Evolutionary conservation across 1,140 invertebrate species (phyloP).

Genomic region (Drosophila sulfurigaster): DNA sequence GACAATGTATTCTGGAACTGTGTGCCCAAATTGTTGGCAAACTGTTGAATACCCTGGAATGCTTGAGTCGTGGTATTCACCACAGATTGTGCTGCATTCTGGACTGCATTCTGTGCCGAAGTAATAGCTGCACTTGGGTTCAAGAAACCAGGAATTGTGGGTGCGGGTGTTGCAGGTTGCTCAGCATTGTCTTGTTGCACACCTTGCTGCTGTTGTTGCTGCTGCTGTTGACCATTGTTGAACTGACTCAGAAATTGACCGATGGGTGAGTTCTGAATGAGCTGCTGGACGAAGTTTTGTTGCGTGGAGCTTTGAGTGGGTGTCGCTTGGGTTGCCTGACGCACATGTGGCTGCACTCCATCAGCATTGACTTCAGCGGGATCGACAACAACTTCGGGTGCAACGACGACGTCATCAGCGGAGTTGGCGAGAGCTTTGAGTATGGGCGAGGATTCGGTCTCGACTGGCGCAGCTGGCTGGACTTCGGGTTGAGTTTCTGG

Average conservation of each 20-base stretch:
- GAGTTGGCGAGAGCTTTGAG: conserved; percentile 45
- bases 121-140: conserved; percentile 74
- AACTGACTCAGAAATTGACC: conserved; percentile 78
- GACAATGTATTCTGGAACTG: conserved; percentile 80
- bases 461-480: neutral
- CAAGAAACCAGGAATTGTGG: conserved; percentile 72
- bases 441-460: neutral
- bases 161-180: conserved; percentile 48
- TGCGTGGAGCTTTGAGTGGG: conserved; percentile 74
- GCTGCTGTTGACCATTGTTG: conserved; percentile 50
- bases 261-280: conserved; percentile 80
- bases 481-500: neutral
- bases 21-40: conserved; percentile 75
- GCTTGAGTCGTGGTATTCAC: conserved; percentile 76
- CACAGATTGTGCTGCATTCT: conserved; percentile 73
- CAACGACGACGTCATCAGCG: conserved; percentile 21
- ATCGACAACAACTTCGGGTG: neutral
- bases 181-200: conserved; percentile 45
- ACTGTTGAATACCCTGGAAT: conserved; percentile 79
- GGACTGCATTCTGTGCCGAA: conserved; percentile 65
- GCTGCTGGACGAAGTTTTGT: conserved; percentile 78
- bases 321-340: conserved; percentile 78
- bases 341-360: conserved; percentile 54
- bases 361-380: conserved; percentile 25
- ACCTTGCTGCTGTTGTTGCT: conserved; percentile 34